These are phyloP conservation scores for Pheosia tremula DNA, from an alignment of 2,888 invertebrate species.

Conservation along the genomic window DNA sequence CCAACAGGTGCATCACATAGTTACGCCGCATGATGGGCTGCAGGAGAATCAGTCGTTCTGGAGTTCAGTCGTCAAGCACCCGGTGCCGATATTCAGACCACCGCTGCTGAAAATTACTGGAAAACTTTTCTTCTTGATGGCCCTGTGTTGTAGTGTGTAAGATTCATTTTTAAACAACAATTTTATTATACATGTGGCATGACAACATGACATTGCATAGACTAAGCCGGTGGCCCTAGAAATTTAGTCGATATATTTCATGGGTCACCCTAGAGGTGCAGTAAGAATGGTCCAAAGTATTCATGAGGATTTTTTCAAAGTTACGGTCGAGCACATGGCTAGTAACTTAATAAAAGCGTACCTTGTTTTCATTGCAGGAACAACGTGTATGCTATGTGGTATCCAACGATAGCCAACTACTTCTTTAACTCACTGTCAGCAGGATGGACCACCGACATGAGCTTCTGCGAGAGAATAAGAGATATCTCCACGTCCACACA, in stretches of 20 bases:
- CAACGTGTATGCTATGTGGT: constrained; percentile 81
- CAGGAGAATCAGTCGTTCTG: constrained; percentile 50
- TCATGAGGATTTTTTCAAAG: too few relatives aligned
- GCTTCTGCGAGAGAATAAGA: constrained; percentile 55
- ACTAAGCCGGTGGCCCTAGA: too few relatives aligned
- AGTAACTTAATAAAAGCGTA: too few relatives aligned
- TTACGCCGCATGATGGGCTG: constrained; percentile 18
- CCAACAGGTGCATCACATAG: constrained; percentile 53
- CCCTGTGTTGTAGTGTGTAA: constrained; percentile 86
- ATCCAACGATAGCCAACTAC: constrained; percentile 78
- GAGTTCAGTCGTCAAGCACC: constrained; percentile 72
- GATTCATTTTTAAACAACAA: constrained; percentile 20
- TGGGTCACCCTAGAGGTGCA: too few relatives aligned
- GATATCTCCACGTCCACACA: constrained; percentile 25
- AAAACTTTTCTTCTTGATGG: constrained; percentile 80
- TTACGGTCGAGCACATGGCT: too few relatives aligned
- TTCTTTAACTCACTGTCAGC: constrained; percentile 58
- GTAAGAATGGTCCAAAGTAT: too few relatives aligned
- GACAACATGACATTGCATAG: too few relatives aligned
- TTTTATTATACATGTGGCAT: constrained; percentile 9
- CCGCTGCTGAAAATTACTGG: constrained; percentile 79
- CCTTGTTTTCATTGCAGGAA: constrained; percentile 50
- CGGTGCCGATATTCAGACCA: constrained; percentile 76
- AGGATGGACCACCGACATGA: constrained; percentile 29
- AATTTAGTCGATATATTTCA: too few relatives aligned